Base-by-base conservation (phyloP, 2,888 invertebrate genomes). In the Caenorhabditis sulstoni region DNA sequence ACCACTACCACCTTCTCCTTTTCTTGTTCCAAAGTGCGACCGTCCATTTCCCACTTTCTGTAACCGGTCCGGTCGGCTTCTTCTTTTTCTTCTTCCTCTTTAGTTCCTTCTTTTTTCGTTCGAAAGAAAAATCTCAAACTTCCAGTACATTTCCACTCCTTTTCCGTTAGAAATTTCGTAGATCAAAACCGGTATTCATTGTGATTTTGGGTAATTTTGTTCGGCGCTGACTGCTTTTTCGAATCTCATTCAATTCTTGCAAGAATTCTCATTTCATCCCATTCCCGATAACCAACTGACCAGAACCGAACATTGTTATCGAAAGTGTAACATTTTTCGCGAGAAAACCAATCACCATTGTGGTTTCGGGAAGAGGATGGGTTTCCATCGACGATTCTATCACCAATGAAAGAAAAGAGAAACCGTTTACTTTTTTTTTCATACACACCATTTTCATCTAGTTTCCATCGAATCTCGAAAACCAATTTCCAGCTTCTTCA, bases 311-410 rank as follows among this genome's bases (percentile, higher is more conserved):
- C 5, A 37, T 41, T 37, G 50, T 58, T 45, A 68, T 41, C 47
- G 70, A 70, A 71, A 71, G 71, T 73, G 64, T 73, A 73, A 65
- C 73, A 50, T 64, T 52, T 57, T 71, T 73, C 64, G 64, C 64
- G 73, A 61, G 35, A 14, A 73, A 58, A 64, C 73, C 73, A 73
- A 73, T 73, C 58, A 73, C 73, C 35, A 73, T 64, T 73, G 64
- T 64, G 50, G 50, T 57, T 39, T 55, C 39, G 61, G 45, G 47
- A 37, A 35, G n/a, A 20, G 35, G 23, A 55, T 55, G 18, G 14
- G 3, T 57, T 39, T 37, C 41, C 37, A 37, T 71, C 62, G 70
- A 47, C 70, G 39, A 57, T 57, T 18, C 52, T 47, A 61, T 68
- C 59, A 22, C 53, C n/a, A n/a, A n/a, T n/a, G n/a, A n/a, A n/a